Conservation (phyloP, 1,140 invertebrate genomes). For the Propsilocerus akamusi region DNA sequence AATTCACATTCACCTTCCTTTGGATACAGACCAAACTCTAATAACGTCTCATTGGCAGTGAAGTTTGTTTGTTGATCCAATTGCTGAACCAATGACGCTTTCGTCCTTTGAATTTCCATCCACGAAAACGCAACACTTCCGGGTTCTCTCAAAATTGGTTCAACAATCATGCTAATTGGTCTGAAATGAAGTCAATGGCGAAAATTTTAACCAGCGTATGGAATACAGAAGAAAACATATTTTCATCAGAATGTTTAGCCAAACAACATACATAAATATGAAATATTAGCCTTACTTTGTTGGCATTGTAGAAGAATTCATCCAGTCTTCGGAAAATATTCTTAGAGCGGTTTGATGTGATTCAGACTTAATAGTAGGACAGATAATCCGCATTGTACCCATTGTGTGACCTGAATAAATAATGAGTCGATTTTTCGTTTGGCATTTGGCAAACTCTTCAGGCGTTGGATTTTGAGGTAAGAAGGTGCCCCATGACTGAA, state of each 20-base stretch:
- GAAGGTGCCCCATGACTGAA: conserved; percentile 53
- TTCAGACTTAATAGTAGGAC: conserved; percentile 41
- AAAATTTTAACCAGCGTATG: not conserved
- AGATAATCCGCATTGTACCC: conserved; percentile 49
- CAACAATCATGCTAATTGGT: conserved; percentile 35
- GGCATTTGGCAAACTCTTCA: conserved; percentile 35
- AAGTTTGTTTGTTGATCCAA: conserved; percentile 28
- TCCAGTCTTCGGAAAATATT: conserved; percentile 56
- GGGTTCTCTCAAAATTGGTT: conserved; percentile 49
- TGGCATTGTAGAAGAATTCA: conserved; percentile 21
- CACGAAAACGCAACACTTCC: conserved; percentile 47
- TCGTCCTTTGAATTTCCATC: conserved; percentile 49
- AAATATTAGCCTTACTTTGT: conserved; percentile 19
- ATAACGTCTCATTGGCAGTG: conserved; percentile 32
- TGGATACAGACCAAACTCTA: conserved; percentile 21
- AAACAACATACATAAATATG: conserved; percentile 12
- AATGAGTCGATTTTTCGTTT: conserved; percentile 37
- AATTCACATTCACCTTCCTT: conserved; percentile 39
- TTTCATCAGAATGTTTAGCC: conserved; percentile 11
- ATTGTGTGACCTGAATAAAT: conserved; percentile 40
- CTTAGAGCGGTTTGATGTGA: conserved; percentile 45
- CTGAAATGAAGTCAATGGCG: not conserved
- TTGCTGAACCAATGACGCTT: conserved; percentile 41
- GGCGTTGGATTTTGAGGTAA: conserved; percentile 26
- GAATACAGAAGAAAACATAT: conserved; percentile 7